Percentiles rank a stretch among this genome's conserved stretches.
phyloP scores from a whole-genome alignment of 2,113 vertebrate genomes.

The Anser brachyrhynchus region DNA sequence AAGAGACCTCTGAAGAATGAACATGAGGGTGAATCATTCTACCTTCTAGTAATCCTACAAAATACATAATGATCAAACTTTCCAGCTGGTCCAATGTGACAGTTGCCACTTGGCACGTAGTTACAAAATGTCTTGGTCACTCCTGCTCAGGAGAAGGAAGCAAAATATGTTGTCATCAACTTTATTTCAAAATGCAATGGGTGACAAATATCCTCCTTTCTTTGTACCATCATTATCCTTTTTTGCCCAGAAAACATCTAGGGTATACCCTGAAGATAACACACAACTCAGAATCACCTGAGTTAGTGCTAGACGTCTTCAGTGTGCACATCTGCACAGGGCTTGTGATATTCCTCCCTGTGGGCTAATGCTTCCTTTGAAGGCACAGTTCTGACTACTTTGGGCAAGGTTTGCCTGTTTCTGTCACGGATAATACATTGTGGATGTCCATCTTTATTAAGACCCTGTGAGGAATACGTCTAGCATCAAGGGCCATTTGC shows the following conservation, averaged over 20 bases:
- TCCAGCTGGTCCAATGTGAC: not conserved
- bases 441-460: not conserved
- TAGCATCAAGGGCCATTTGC: not conserved
- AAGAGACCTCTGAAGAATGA: not conserved
- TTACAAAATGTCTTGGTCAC: not conserved
- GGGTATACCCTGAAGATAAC: not conserved
- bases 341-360: not conserved
- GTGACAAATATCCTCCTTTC: not conserved
- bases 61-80: not conserved
- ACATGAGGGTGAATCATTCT: not conserved
- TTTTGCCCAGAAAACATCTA: not conserved
- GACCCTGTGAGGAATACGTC: not conserved
- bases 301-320: not conserved
- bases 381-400: not conserved
- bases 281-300: not conserved
- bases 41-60: not conserved
- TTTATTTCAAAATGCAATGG: not conserved
- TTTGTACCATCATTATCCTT: too few species aligned
- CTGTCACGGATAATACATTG: not conserved
- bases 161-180: not conserved
- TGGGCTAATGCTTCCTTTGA: not conserved
- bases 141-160: not conserved
- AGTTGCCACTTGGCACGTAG: not conserved
- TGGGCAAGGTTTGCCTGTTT: not conserved
- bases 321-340: not conserved